These are phyloP conservation scores for Ceratoteleas bidentatus DNA, from an alignment of 1,140 invertebrate genomes.

Conservation along the genomic window DNA sequence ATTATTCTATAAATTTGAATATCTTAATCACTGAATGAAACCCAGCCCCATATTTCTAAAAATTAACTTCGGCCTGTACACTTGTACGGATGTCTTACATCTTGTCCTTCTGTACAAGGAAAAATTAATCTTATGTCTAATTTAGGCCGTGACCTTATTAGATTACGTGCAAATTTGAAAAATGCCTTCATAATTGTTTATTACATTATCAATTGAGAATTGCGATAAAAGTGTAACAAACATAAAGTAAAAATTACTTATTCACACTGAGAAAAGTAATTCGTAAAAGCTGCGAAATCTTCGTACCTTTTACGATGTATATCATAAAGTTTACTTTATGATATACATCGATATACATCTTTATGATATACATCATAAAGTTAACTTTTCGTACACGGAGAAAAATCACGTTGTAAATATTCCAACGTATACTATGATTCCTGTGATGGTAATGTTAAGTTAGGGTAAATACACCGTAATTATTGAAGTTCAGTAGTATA, in stretches of 20 bases:
- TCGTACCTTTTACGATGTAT: too few species aligned
- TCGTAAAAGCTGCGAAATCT: too few species aligned
- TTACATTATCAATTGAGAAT: conserved; percentile 6
- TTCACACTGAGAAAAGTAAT: neutral
- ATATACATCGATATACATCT: too few species aligned
- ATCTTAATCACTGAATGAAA: conserved; percentile 19
- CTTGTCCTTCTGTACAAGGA: conserved; percentile 31
- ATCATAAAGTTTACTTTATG: too few species aligned
- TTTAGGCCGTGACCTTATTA: conserved; percentile 25
- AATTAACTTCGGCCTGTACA: conserved; percentile 41
- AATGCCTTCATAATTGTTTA: conserved; percentile 18
- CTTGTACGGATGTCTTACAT: conserved; percentile 15
- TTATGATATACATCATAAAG: too few species aligned
- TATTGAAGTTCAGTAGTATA: too few species aligned
- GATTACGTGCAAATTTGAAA: conserved; percentile 40
- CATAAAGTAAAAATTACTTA: conserved; percentile 12
- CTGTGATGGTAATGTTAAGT: too few species aligned
- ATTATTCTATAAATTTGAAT: conserved; percentile 11
- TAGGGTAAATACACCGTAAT: too few species aligned
- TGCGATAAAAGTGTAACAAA: conserved; percentile 9
- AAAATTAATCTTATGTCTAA: conserved; percentile 17
- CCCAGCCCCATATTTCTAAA: conserved; percentile 40
- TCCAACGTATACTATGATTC: too few species aligned
- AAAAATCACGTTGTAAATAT: too few species aligned
- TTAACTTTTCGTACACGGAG: too few species aligned